Evolutionary conservation across 2,113 vertebrate species (phyloP).

Genomic region (Prionailurus viverrinus): DNA sequence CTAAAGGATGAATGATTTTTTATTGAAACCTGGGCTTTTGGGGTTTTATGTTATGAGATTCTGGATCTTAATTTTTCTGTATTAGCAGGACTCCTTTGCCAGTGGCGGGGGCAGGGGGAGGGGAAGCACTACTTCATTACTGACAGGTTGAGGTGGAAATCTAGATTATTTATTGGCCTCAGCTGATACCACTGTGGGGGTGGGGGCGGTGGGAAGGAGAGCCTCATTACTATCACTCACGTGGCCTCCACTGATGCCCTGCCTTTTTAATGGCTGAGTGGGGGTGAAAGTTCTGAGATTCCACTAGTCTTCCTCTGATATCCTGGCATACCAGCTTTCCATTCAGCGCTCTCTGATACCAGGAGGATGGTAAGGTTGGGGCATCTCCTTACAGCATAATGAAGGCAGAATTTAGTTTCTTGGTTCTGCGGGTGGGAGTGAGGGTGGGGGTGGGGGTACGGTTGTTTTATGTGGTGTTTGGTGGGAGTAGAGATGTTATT

Average conservation of each 20-base stretch:
- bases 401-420: background rate
- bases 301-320: background rate
- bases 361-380: background rate
- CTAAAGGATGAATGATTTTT: background rate
- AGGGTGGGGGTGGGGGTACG: background rate
- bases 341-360: background rate
- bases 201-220: background rate
- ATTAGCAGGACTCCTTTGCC: background rate
- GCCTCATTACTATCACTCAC: background rate
- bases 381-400: background rate
- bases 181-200: background rate
- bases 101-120: rapidly evolving
- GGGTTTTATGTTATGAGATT: background rate
- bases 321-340: background rate
- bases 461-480: background rate
- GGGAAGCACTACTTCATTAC: background rate
- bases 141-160: background rate
- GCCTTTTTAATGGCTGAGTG: background rate
- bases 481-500: background rate
- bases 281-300: background rate
- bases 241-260: background rate
- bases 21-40: background rate
- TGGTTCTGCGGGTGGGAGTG: background rate
- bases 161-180: background rate
- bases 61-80: background rate